Base-by-base conservation (phyloP, 2,888 invertebrate species). In the Halocaridina rubra region DNA sequence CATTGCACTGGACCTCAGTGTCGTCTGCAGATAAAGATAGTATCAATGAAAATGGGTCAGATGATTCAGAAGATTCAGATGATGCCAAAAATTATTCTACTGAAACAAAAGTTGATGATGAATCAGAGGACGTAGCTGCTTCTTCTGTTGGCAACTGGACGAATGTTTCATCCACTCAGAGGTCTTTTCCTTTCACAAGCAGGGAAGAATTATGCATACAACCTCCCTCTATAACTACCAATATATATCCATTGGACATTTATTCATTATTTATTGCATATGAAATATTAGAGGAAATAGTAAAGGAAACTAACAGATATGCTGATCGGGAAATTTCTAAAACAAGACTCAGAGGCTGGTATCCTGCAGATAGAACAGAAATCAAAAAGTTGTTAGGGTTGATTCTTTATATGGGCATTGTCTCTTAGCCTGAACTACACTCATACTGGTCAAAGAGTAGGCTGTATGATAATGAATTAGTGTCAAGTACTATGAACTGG, bases 351-450 rank as follows among this genome's bases (percentile, higher is more conserved):
- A 77, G 46, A 30, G 69, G 19, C 29, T 81, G 64, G 75, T n/a
- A 22, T 57, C 69, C 76, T 59, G 59, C 75, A 30, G 29, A 75
- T 39, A 76, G 53, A 30, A 27, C 33, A 57, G 69, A 81, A 32
- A 75, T 81, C 24, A 75, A 57, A 81, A 81, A 81, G 76, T 81
- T 81, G 24, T 30, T 81, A 61, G 75, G 64, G 24, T 61, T 76
- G 10, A 13, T 76, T 27, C 30, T 81, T 24, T 77, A 69, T 30
- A 84, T 84, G 80, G 75, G 64, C 13, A 16, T 74, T 24, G 16
- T 16, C 29, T 2, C 19, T 0, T 8, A 57, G 4, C 74, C 79
- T 32, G 75, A 61, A 19, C 4, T 84, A 4, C 61, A 71, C 13
- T 10, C 30, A 24, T 84, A 74, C 29, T 84, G 80, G 80, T 80